Evolutionary conservation across 1,140 invertebrate species (phyloP).

Genomic region (Leptonema lineaticorne): DNA sequence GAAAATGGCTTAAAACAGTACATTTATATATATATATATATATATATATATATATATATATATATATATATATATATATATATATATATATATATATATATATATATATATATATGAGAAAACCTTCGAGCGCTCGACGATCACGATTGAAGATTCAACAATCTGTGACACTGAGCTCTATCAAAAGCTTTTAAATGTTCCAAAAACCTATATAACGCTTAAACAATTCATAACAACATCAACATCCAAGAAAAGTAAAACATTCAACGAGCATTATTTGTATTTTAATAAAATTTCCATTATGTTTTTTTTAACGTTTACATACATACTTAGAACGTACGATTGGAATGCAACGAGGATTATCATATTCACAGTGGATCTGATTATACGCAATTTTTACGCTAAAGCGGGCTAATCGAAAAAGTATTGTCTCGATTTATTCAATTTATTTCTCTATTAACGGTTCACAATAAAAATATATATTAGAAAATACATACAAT

Average conservation of each 20-base stretch:
- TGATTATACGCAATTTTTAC: slow-evolving; percentile 30
- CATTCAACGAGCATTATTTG: slow-evolving; percentile 7
- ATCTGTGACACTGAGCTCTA: background rate
- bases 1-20: too few species aligned
- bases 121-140: background rate
- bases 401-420: slow-evolving; percentile 27
- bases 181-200: background rate
- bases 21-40: too few species aligned
- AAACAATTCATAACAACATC: background rate
- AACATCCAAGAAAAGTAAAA: background rate
- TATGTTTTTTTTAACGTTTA: too few species aligned
- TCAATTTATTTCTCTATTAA: background rate
- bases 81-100: background rate
- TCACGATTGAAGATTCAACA: background rate
- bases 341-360: slow-evolving; percentile 41
- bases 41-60: too few species aligned
- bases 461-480: background rate
- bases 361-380: slow-evolving; percentile 39
- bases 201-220: background rate
- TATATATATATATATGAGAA: background rate
- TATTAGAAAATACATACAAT: background rate
- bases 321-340: slow-evolving; percentile 16
- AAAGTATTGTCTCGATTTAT: slow-evolving; percentile 40
- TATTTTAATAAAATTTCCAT: too few species aligned
- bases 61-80: background rate